Conservation (phyloP, 2,888 invertebrate genomes). For the Parasteatoda lunata region DNA sequence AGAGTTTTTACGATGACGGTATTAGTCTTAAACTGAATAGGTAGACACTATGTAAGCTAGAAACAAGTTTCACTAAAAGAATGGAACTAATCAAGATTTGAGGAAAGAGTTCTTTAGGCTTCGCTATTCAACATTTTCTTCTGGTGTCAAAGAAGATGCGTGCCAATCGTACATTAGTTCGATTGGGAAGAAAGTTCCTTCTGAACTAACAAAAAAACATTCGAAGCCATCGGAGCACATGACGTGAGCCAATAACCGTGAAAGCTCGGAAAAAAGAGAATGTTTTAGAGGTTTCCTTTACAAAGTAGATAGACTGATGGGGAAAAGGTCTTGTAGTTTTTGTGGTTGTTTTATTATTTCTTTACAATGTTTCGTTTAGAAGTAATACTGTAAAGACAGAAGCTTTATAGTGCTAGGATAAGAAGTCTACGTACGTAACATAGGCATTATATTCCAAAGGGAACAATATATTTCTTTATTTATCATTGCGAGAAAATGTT, state of each 20-base stretch:
- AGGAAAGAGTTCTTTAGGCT: conserved; percentile 5
- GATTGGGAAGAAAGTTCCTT: conserved; percentile 52
- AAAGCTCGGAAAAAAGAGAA: conserved; percentile 14
- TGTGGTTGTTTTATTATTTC: no score
- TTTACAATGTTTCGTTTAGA: no score
- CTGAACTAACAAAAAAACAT: conserved; percentile 59
- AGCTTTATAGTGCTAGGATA: no score
- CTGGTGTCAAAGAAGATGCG: conserved; percentile 60
- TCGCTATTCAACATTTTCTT: conserved; percentile 15
- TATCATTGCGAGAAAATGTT: no score
- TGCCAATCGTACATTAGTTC: conserved; percentile 54
- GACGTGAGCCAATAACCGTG: conserved; percentile 60
- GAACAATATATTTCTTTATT: no score
- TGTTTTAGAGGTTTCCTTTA: no score
- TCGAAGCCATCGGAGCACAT: conserved; percentile 53
- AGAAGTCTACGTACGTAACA: no score
- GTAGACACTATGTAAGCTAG: neutral
- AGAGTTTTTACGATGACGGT: conserved; percentile 38
- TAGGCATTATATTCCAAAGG: no score
- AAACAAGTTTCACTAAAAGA: neutral
- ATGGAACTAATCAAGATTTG: conserved; percentile 38
- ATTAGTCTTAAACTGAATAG: conserved; percentile 8
- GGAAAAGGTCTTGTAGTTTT: no score
- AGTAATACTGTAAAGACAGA: no score
- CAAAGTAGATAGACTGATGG: no score